Base-by-base conservation (phyloP, 2,113 vertebrate genomes). In the Lasiurus cinereus region DNA sequence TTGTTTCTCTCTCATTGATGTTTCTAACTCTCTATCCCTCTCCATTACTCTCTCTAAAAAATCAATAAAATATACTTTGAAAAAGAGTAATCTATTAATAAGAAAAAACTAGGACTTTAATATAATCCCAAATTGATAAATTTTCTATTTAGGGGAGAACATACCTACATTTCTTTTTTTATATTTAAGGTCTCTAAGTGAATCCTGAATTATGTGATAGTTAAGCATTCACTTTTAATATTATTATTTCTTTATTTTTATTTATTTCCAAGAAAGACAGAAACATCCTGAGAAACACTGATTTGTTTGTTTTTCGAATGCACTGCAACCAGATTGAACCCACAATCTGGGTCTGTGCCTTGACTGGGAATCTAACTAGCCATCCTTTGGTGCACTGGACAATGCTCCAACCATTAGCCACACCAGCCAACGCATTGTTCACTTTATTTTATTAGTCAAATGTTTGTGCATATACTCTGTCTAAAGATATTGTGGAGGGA, bases 91-190 rank as follows among this genome's bases (percentile, higher is more conserved):
- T 77, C 52, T 83, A 16, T 87, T 92, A 22, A 48, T 74, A 29
- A 62, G 62, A 64, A 66, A 66, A 66, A 66, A 31, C 12, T 46
- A 73, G 50, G 12, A 46, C 39, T 72, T 95, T 62, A 76, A 83
- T n/a, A 54, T 84, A 95, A 90, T 70, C 59, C n/a, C 50, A 90
- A 52, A 50, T 93, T 36, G 31, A 56, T 74, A 79, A 46, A 78
- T 33, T n/a, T 90, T 86, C 39, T 67, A 67, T 19, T 39, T 82
- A 43, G 2, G 21, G 19, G 21, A 87, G 29, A 62, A 69, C 43
- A 59, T 87, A 87, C n/a, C 19, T 79, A 74, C n/a, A 66, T 39
- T 93, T 88, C 24, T 89, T 78, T 79, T 14, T 79, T 77, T 73
- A 33, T 93, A 72, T 33, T 84, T 83, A 67, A 74, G 8, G 19